Conservation (phyloP, 2,888 invertebrate species). For the Agrenia bidenticulata region DNA sequence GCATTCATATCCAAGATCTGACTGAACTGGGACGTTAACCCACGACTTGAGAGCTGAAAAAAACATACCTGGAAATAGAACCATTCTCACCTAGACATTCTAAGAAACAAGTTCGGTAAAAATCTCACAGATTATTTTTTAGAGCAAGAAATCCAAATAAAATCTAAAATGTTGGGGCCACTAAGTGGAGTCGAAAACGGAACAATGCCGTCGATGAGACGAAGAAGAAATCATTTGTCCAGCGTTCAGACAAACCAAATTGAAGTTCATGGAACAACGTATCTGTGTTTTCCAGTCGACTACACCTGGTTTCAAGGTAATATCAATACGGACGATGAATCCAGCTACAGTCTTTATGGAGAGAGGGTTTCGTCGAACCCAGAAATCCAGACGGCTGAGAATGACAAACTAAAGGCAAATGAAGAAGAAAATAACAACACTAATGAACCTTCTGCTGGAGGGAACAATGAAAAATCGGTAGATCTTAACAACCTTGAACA, state of each 20-base stretch:
- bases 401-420: constrained; percentile 13
- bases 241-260: constrained; percentile 42
- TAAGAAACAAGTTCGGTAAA: too few species aligned
- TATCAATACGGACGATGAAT: constrained; percentile 52
- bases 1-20: too few species aligned
- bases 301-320: constrained; percentile 54
- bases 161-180: too few species aligned
- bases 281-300: constrained; percentile 54
- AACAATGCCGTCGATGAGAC: background rate
- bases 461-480: background rate
- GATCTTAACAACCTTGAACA: background rate
- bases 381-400: constrained; percentile 6
- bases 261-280: constrained; percentile 52
- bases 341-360: constrained; percentile 53
- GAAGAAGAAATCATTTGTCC: constrained; percentile 25
- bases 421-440: constrained; percentile 38
- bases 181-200: too few species aligned
- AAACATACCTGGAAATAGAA: too few species aligned
- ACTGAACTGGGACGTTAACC: too few species aligned
- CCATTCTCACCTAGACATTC: too few species aligned
- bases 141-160: too few species aligned
- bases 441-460: constrained; percentile 18
- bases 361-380: constrained; percentile 20
- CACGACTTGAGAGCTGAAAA: too few species aligned
- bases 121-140: too few species aligned